Evolutionary conservation across 2,797 vertebrate species (phyloP).

Genomic region (Eulemur albifrons): DNA sequence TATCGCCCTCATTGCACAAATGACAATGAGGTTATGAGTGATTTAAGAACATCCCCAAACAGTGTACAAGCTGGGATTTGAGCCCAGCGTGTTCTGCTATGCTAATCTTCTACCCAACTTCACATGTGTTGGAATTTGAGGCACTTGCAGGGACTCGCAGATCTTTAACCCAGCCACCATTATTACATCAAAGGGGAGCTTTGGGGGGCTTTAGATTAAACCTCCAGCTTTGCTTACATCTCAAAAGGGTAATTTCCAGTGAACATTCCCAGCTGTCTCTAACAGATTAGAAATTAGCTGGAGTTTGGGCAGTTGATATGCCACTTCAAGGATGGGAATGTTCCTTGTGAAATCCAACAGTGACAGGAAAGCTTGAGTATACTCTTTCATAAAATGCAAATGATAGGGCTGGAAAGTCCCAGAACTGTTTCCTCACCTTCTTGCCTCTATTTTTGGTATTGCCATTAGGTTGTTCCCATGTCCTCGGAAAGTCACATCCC

Average conservation of each 20-base stretch:
- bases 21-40: not conserved
- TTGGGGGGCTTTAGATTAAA: not conserved
- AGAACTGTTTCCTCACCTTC: not conserved
- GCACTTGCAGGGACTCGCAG: not conserved
- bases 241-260: not conserved
- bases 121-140: fast-evolving
- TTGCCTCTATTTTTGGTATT: not conserved
- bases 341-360: conserved; percentile 33
- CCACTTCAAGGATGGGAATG: not conserved
- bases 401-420: conserved; percentile 25
- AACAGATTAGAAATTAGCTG: not conserved
- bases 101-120: not conserved
- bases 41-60: no score
- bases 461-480: not conserved
- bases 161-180: not conserved
- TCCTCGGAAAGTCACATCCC: not conserved
- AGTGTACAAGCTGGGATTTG: not conserved
- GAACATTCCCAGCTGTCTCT: not conserved
- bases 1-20: not conserved
- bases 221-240: not conserved
- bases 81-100: not conserved
- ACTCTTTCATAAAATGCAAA: not conserved
- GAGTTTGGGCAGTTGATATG: not conserved
- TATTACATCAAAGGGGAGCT: not conserved
- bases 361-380: conserved; percentile 2